phyloP scores from a whole-genome alignment of 2,113 vertebrate genomes.

The Spea multiplicata region DNA sequence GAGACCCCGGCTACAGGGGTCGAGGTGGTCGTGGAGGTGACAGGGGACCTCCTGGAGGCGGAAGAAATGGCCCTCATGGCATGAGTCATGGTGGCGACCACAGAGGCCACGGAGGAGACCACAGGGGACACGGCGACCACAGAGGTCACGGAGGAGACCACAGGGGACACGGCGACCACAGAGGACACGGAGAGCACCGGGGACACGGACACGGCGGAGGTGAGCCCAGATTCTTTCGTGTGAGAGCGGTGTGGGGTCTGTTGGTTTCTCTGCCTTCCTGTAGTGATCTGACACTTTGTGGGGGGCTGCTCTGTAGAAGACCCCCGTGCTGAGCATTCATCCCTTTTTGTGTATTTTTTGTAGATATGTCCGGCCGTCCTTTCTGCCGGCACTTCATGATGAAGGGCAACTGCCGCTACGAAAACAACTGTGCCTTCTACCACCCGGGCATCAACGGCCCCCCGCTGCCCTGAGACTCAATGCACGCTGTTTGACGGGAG shows the following conservation, averaged over 20 bases:
- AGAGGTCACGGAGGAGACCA: constrained; percentile 61
- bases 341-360: not conserved
- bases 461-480: constrained; percentile 68
- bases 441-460: constrained; percentile 89
- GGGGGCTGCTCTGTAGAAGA: too few species aligned
- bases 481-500: not conserved
- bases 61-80: constrained; percentile 71
- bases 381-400: constrained; percentile 92
- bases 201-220: constrained; percentile 22
- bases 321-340: not conserved
- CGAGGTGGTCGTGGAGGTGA: constrained; percentile 68
- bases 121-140: constrained; percentile 51
- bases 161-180: not conserved
- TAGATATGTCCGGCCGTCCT: constrained; percentile 87
- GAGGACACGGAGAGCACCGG: constrained; percentile 1
- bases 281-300: too few species aligned
- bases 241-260: too few species aligned
- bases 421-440: constrained; percentile 91
- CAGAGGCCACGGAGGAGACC: constrained; percentile 52
- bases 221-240: not conserved
- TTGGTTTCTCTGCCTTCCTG: too few species aligned
- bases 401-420: constrained; percentile 90
- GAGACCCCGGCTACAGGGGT: constrained; percentile 77
- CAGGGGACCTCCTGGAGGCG: constrained; percentile 64
- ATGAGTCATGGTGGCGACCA: constrained; percentile 60